Evolutionary conservation across 2,888 invertebrate genomes (phyloP), one percentile per base, ranked within the genome.

Genomic region (Brassicogethes aeneus): DNA sequence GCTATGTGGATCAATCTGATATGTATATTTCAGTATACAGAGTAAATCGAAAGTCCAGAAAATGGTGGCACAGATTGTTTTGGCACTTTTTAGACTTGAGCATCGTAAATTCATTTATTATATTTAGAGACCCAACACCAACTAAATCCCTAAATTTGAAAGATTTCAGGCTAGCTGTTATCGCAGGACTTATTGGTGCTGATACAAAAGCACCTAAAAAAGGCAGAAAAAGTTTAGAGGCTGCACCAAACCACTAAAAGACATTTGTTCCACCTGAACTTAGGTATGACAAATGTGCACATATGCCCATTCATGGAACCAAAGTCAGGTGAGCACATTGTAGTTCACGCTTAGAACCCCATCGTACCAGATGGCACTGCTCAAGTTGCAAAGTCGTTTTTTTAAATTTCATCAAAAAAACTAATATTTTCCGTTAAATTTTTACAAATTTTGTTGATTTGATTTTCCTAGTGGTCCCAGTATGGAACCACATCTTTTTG

Each of bases 51-150:
- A 32, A 41, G 34, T 1, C 33, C 15, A 36, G 15, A 36, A 23
- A 16, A 2, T 40, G 40, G 40, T 44, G 41, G 41, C 40, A 2
- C 10, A 13, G 44, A 7, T 16, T 44, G 2, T 41, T 44, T 34
- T 44, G 40, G 43, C 36, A 44, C 33, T 44, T 44, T 37, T 14
- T 44, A n/a, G 41, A 44, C 33, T 37, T 42, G 15, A 34, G 37
- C 17, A 31, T 39, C 17, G 38, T 44, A 16, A 42, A 39, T 38
- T 30, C 41, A n/a, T 44, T 35, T 12, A 39, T 32, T 35, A 12
- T 41, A 15, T 41, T 23, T 7, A n/a, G 17, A 41, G 17, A 36
- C 10, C 15, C 15, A 12, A 2, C 2, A 37, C 7, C 23, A 23
- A 10, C 23, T 23, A 23, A 10, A 23, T 7, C 5, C 10, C 5